A percentile compares a stretch with the other conserved stretches of the same genome.
These are phyloP conservation scores for Actinia equina DNA, from an alignment of 64 coral and sea anemone genomes.

Conservation along the genomic window DNA sequence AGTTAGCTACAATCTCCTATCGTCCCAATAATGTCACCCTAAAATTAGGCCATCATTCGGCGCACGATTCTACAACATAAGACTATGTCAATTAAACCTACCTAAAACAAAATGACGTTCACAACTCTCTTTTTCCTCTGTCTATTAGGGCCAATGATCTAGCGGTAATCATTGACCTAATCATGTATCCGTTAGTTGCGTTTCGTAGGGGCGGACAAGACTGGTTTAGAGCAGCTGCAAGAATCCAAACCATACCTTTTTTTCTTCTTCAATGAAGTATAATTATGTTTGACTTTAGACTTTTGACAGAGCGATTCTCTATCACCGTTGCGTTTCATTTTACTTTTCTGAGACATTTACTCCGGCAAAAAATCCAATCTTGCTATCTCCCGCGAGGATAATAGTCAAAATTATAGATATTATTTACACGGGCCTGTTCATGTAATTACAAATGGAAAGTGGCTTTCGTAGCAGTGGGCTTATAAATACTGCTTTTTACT, in stretches of 20 bases:
- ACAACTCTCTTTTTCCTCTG: neutral
- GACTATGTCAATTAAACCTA: conserved; percentile 4
- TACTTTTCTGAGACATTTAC: neutral
- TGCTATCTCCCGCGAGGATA: neutral
- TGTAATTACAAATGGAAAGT: neutral
- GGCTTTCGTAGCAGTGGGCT: neutral
- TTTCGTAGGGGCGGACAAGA: neutral
- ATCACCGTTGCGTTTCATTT: neutral
- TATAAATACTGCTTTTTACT: conserved; percentile 2
- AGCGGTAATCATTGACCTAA: conserved; percentile 6
- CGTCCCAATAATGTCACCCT: neutral
- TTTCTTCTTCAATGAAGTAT: neutral
- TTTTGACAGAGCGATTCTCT: neutral
- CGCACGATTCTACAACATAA: neutral
- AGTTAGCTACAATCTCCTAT: neutral
- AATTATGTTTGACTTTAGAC: too few species aligned
- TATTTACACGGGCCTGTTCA: neutral
- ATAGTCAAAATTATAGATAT: neutral
- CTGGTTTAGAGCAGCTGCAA: neutral
- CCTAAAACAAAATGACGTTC: neutral
- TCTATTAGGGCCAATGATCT: neutral
- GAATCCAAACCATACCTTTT: neutral
- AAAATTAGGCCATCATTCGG: neutral
- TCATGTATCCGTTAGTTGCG: conserved; percentile 3
- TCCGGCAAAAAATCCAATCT: neutral